Base-by-base conservation (phyloP, 1,140 invertebrate genomes). In the Heliconius melpomene region DNA sequence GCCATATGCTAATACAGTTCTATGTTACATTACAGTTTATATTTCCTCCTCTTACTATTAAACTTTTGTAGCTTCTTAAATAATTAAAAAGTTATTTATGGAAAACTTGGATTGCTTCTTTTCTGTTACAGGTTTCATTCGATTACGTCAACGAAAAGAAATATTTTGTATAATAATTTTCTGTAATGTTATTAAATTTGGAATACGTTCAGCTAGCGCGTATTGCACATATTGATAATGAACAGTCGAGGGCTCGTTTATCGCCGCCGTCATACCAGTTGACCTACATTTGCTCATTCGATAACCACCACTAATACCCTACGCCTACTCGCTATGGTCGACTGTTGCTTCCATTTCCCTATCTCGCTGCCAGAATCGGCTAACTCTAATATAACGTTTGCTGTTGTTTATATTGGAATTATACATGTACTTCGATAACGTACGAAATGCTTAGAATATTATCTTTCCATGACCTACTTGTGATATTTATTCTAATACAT, bases 191-290 rank as follows among this genome's bases (percentile, higher is more conserved):
- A 26, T 23, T 23, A 29, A 71, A 76, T 74, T 80, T 18, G 54
- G 72, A 46, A 32, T 80, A 46, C n/a, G 60, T 72, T 72, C 74
- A 50, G 52, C 70, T 73, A 77, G 78, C 81, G 78, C 80, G 78
- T 83, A 84, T 87, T 87, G 84, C 86, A 91, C 87, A 88, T 89
- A 92, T 91, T 93, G 90, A 93, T 94, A 91, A 93, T 93, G 87
- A 90, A 91, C 87, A 83, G 78, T 80, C 83, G 86, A 90, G 89
- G 89, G 90, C 89, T 87, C 87, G 85, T 91, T 92, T 91, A 93
- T 93, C 91, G 91, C 88, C 88, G 85, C 89, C 92, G 91, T 93
- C 91, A 93, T 91, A 86, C 89, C 86, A 89, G 86, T 89, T 93
- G 93, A 94, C 93, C 93, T 82, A 94, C 87, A 93, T 94, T 87